A percentile compares a stretch with the other conserved stretches of the same genome.
Conservation (phyloP, 37 sponge, comb jelly and placozoan genomes). For the Spongilla lacustris region DNA sequence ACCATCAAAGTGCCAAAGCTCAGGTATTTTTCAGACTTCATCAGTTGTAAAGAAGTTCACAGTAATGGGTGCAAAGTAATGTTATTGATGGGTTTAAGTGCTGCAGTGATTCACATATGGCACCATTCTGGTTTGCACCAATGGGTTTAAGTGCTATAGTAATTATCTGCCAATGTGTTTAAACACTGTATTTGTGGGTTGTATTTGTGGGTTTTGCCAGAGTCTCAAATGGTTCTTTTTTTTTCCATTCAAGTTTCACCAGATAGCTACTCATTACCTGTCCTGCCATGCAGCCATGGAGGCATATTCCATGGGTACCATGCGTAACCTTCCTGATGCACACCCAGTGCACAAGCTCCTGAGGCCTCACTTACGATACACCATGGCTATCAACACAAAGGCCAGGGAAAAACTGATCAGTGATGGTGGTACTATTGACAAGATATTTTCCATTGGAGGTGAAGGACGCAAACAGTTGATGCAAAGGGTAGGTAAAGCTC, state of each 20-base stretch:
- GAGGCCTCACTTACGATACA: slow-evolving; percentile 63
- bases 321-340: slow-evolving; percentile 60
- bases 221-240: no score
- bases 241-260: slow-evolving; percentile 58
- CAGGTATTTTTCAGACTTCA: no score
- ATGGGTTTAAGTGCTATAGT: no score
- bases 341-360: slow-evolving; percentile 84
- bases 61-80: no score
- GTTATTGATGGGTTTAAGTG: no score
- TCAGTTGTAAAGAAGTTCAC: no score
- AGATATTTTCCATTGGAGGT: slow-evolving; percentile 51
- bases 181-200: no score
- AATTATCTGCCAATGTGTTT: no score
- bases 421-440: slow-evolving; percentile 43
- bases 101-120: no score
- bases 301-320: slow-evolving; percentile 58
- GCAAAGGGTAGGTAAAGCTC: not conserved
- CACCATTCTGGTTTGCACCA: no score
- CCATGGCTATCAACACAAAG: slow-evolving; percentile 68
- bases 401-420: slow-evolving; percentile 38
- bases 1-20: slow-evolving; percentile 32
- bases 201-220: no score
- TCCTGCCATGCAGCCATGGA: slow-evolving; percentile 76
- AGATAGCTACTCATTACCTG: slow-evolving; percentile 70
- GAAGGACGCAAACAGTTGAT: slow-evolving; percentile 27